Evolutionary conservation across 2,113 vertebrate genomes (phyloP), one percentile per base, ranked within the genome.

Genomic region (Chamaetylas fuelleborni): DNA sequence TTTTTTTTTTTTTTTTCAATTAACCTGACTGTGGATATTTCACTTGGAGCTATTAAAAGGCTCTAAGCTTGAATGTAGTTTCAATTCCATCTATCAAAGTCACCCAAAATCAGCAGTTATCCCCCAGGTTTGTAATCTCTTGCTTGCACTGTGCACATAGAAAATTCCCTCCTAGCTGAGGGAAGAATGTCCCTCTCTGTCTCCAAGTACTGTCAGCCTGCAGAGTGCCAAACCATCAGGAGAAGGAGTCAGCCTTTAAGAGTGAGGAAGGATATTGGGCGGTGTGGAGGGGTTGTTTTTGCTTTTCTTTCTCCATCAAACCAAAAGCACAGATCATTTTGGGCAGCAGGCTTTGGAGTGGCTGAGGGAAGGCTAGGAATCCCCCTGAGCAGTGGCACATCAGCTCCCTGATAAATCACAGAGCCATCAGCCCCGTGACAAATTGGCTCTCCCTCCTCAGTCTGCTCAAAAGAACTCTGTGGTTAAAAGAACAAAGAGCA

Each of bases 401-500:
- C 73, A 91, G 23, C 74, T 93, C 71, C 31, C 79, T 90, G 86
- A 66, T 92, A 71, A 80, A 89, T 74, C 66, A 81, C 77, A 90
- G 60, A 81, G 29, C 60, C 72, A 69, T 91, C 78, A 86, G 60
- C 82, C 31, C 38, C 1, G 3, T 58, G 90, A 71, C 74, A 95
- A 58, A 81, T 50, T 69, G 76, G 86, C 56, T 81, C 54, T 58
- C 26, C 5, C n/a, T 88, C 33, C 58, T 7, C 72, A 26, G 31
- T 13, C 86, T 81, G 43, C 69, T 84, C n/a, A 12, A 61, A 90
- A 92, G 51, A 82, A 40, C 14, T 69, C 80, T 18, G 31, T 74
- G 76, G 28, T 90, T 92, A 42, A 66, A 93, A 92, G 69, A 87
- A 95, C 88, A 93, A 92, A 86, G 69, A 91, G 61, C 60, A 93